Conservation (phyloP, 2,888 invertebrate genomes). For the Leptinotarsa peninsularis region DNA sequence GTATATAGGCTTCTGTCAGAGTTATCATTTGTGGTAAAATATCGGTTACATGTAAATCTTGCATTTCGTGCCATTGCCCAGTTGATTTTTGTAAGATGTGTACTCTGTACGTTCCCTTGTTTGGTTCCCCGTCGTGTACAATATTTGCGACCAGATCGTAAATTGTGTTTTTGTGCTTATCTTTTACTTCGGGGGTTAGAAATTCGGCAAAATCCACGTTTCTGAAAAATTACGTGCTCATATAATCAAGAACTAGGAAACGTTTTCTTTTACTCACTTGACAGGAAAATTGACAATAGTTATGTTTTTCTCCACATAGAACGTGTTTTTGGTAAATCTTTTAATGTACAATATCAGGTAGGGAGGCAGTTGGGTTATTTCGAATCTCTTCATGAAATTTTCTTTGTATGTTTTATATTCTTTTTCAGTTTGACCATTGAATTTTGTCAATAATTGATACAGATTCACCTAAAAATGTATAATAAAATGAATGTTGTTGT, state of each 20-base stretch:
- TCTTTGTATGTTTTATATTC: slow-evolving; percentile 99
- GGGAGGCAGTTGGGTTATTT: slow-evolving; percentile 92
- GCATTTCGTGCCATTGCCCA: slow-evolving; percentile 87
- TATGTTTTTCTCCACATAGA: slow-evolving; percentile 99
- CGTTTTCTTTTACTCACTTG: slow-evolving; percentile 77
- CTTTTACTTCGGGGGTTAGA: slow-evolving; percentile 85
- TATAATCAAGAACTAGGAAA: slow-evolving; percentile 23
- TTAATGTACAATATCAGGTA: slow-evolving; percentile 97
- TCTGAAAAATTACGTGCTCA: slow-evolving; percentile 68
- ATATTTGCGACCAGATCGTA: slow-evolving; percentile 99
- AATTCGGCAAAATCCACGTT: slow-evolving; percentile 98
- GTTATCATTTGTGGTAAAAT: slow-evolving; percentile 99
- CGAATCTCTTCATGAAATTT: slow-evolving; percentile 96
- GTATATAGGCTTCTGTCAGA: slow-evolving; percentile 98
- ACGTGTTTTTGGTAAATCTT: slow-evolving; percentile 98
- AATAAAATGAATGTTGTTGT: slow-evolving; percentile 24
- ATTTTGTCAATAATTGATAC: slow-evolving; percentile 93
- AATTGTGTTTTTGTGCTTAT: slow-evolving; percentile 82
- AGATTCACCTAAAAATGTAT: slow-evolving; percentile 81
- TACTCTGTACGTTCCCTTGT: slow-evolving; percentile 93
- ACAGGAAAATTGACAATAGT: slow-evolving; percentile 99
- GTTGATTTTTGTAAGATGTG: slow-evolving; percentile 92
- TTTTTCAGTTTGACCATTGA: slow-evolving; percentile 94
- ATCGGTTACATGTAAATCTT: slow-evolving; percentile 97
- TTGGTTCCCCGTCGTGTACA: slow-evolving; percentile 97